phyloP scores from a whole-genome alignment of 2,797 vertebrate genomes.

The Acrocephalus scirpaceus region DNA sequence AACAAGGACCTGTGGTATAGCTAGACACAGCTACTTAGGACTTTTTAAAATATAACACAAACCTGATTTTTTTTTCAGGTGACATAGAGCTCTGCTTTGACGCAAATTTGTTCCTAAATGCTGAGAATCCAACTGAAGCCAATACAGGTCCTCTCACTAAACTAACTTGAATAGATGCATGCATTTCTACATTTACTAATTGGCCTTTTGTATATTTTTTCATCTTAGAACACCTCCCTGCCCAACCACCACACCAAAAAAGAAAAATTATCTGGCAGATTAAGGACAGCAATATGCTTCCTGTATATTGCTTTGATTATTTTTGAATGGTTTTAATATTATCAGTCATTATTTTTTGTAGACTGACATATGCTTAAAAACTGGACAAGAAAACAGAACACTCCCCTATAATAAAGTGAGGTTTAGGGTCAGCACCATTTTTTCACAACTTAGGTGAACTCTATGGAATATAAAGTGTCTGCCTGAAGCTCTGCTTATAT shows the following conservation, averaged over 20 bases:
- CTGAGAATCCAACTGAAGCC: not conserved
- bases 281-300: not conserved
- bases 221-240: not conserved
- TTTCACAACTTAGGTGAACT: not conserved
- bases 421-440: not conserved
- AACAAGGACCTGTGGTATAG: not conserved
- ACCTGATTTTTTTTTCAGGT: not conserved
- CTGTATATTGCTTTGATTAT: not conserved
- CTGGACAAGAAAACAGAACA: not conserved
- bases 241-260: no score
- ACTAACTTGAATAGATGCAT: not conserved
- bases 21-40: not conserved
- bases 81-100: not conserved
- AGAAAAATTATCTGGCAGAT: not conserved
- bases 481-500: not conserved
- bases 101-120: not conserved
- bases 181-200: not conserved
- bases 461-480: not conserved
- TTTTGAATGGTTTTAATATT: not conserved
- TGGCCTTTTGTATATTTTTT: not conserved
- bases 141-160: not conserved
- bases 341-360: not conserved
- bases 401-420: not conserved
- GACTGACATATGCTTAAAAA: not conserved
- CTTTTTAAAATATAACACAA: not conserved